Base-by-base conservation (phyloP, 2,113 vertebrate genomes). In the Pungitius pungitius region DNA sequence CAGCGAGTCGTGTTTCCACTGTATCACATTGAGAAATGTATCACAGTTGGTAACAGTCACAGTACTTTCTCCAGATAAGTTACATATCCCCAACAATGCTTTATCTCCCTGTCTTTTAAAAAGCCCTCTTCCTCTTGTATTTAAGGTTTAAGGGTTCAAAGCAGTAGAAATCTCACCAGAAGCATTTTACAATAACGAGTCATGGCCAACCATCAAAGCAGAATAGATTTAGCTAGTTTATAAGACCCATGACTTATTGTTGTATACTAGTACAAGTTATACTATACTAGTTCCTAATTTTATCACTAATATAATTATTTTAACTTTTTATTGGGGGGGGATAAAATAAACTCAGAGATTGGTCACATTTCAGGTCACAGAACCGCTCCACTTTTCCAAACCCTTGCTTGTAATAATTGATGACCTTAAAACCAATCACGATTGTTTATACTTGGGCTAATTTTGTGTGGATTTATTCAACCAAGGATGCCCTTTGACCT, bases 391-490 rank as follows among this genome's bases (percentile, higher is more conserved):
- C 70, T 87, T 83, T 77, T 79, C 65, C 60, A 87, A 86, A 86
- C 58, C 35, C 47, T 78, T 76, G 71, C 68, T 81, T 80, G 70
- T 85, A 89, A 88, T 92, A 88, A 89, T 92, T 88, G 77, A 84
- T 85, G 88, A 90, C 87, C 89, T 88, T 90, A 81, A 89, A 89
- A 87, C 87, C 88, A 90, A 85, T 89, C 88, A 87, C 77, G 81
- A 86, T 86, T 86, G 81, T 83, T 90, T 91, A 90, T 89, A 87
- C 88, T 88, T 89, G 85, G 81, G 72, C 77, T 88, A 83, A 87
- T 89, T 88, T 82, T 74, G 81, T 58, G 61, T 68, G 65, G 57
- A 86, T 80, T 86, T 75, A 63, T 81, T 89, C 85, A 90, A 70
- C 88, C 85, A 73, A 17, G 33, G 77, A 80, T 65, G 78, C 64